Evolutionary conservation across 2,113 vertebrate genomes (phyloP).

Genomic region (Trinectes maculatus): DNA sequence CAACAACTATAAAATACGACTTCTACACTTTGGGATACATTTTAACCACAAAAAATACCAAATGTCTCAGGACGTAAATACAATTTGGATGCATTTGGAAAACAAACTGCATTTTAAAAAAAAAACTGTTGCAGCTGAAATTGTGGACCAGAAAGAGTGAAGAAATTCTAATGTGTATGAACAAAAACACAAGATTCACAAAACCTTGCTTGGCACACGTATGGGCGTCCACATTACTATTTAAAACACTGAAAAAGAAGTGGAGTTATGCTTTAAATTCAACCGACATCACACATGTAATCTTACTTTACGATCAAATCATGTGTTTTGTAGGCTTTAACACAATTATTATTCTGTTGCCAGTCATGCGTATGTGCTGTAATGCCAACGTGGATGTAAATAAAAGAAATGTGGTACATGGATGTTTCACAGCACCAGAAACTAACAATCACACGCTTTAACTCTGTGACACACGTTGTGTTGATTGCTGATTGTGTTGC

Average conservation of each 20-base stretch:
- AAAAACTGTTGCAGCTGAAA: too few species aligned
- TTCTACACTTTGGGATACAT: too few species aligned
- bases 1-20: too few species aligned
- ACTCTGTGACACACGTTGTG: background rate
- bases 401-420: background rate
- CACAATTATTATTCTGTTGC: too few species aligned
- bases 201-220: background rate
- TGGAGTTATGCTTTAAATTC: background rate
- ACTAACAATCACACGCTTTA: background rate
- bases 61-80: too few species aligned
- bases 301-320: background rate
- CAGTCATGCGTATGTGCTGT: slow-evolving; percentile 15
- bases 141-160: background rate
- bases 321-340: slow-evolving; percentile 6
- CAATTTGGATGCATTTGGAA: background rate
- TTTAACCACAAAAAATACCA: background rate
- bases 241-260: background rate
- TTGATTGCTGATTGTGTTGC: too few species aligned
- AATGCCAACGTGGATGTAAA: slow-evolving; percentile 5
- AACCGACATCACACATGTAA: slow-evolving; percentile 5
- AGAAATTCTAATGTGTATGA: background rate
- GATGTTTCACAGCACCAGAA: background rate
- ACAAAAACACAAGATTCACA: background rate
- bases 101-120: background rate
- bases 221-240: background rate